Conservation (phyloP, 2,797 vertebrate genomes). For the Lepus oiostolus region DNA sequence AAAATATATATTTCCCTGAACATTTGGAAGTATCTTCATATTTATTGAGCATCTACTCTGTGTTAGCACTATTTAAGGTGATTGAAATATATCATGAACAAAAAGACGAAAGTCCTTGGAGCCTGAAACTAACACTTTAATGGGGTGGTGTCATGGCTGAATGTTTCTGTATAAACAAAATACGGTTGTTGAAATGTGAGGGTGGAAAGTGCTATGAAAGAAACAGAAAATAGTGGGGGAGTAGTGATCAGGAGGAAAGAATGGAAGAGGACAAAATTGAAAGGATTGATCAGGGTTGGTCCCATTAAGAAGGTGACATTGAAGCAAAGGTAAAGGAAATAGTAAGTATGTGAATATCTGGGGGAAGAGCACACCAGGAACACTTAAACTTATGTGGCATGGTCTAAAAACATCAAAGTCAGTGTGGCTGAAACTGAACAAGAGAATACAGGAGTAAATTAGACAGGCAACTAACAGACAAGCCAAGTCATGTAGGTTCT, state of each 20-base stretch:
- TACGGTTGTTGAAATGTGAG: neutral
- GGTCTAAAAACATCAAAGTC: neutral
- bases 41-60: neutral
- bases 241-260: neutral
- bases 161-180: neutral
- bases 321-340: neutral
- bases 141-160: neutral
- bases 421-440: neutral
- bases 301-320: neutral
- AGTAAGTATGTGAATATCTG: neutral
- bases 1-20: no score
- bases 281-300: neutral
- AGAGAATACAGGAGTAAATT: neutral
- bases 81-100: neutral
- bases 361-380: neutral
- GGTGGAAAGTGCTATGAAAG: conserved; percentile 10
- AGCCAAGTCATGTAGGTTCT: neutral
- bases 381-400: neutral
- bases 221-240: neutral
- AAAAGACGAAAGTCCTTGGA: neutral
- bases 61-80: neutral
- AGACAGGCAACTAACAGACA: neutral
- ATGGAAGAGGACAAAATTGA: neutral
- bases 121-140: neutral
- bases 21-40: neutral